Evolutionary conservation across 2,113 vertebrate species (phyloP), one percentile per base, ranked within the genome.

Genomic region (Vulpes vulpes): DNA sequence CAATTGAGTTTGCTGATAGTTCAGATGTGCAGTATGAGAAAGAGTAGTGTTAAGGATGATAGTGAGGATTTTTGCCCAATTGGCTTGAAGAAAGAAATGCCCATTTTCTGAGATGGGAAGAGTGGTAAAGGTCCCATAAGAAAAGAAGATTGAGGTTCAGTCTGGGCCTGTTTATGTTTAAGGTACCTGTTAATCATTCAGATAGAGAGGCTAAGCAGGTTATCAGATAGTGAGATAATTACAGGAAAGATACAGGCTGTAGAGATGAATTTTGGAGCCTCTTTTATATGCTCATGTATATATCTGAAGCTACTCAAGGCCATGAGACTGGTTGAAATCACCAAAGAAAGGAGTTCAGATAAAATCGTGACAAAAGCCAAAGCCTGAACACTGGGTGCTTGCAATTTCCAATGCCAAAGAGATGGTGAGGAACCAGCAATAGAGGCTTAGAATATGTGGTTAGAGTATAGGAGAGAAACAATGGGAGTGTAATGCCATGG

Each of bases 291-390:
- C 3, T 51, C 73, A 0, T 10, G 51, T 62, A 12, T 53, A 62
- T 35, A 16, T 65, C 20, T 80, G 23, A 79, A 96, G 15, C 3
- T 74, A 43, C 43, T 8, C 11, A 74, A 94, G 62, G 12, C 22
- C 6, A 19, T 38, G 49, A 60, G 27, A 53, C 38, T 38, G 1
- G 5, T 74, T 59, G 32, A 92, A 17, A 73, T 83, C 87, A 71
- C 22, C 6, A 78, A 91, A 43, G 15, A 43, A 55, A 20, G 81
- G 43, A 71, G 27, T 91, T 53, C 51, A 59, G n/a, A 79, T 76
- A 90, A 94, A 97, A 93, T n/a, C 55, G 8, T 84, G 32, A 79
- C 8, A 65, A 71, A 95, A 59, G 27, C 0, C 15, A 88, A 88
- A 35, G 8, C 23, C 32, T 91, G 22, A 94, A 49, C 12, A 19